These are phyloP conservation scores for Argopecten irradians DNA, from an alignment of 1,140 invertebrate species.

Conservation along the genomic window DNA sequence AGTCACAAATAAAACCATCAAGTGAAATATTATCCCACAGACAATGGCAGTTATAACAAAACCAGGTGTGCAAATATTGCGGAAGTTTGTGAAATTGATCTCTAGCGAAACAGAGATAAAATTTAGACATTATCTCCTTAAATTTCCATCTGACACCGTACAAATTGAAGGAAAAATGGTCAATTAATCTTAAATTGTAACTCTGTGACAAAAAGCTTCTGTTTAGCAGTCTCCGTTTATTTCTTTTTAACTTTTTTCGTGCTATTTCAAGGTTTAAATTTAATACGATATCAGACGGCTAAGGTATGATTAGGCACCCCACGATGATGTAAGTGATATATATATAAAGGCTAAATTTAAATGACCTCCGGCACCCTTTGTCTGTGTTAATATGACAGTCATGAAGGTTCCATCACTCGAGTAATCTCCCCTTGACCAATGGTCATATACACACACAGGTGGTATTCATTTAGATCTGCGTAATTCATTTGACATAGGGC, in stretches of 20 bases:
- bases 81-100: constrained; percentile 1
- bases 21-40: not conserved
- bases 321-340: not conserved
- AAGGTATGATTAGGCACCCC: not conserved
- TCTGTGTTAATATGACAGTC: not conserved
- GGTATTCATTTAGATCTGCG: too few relatives aligned
- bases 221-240: not conserved
- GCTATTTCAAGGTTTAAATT: not conserved
- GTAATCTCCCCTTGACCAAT: constrained; percentile 12
- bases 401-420: not conserved
- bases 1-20: too few relatives aligned
- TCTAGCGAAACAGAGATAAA: not conserved
- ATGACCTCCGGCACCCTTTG: not conserved
- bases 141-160: not conserved
- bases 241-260: not conserved
- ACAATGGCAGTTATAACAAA: not conserved
- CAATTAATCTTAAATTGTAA: not conserved
- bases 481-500: too few relatives aligned
- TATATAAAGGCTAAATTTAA: not conserved
- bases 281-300: not conserved
- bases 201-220: not conserved
- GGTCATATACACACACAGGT: not conserved
- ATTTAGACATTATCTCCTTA: not conserved
- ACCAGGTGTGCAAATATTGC: not conserved
- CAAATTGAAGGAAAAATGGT: not conserved